Percentiles rank a stretch among this genome's conserved stretches.
Conservation (phyloP, 1,140 invertebrate genomes). For the Pantala flavescens region DNA sequence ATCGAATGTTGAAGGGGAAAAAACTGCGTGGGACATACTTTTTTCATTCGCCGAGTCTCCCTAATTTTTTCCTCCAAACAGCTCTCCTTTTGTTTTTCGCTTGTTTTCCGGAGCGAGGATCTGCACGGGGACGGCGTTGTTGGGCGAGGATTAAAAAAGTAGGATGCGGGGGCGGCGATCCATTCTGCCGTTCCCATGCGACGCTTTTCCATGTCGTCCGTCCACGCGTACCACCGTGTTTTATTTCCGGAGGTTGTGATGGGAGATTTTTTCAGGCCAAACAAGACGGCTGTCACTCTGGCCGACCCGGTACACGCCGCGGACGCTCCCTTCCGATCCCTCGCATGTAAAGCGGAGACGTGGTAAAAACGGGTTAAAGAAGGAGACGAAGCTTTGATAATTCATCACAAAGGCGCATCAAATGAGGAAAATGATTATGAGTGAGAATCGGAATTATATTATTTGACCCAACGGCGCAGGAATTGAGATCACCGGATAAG, state of each 20-base stretch:
- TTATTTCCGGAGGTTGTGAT: neutral
- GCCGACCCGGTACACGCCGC: neutral
- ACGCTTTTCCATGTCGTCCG: conserved; percentile 7
- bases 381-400: too few relatives aligned
- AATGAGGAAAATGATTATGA: too few relatives aligned
- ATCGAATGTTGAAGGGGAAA: neutral
- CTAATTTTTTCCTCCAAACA: conserved; percentile 6
- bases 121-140: neutral
- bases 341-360: too few relatives aligned
- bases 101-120: neutral
- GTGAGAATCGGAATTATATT: too few relatives aligned
- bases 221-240: neutral
- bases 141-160: neutral
- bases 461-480: too few relatives aligned
- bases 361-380: too few relatives aligned
- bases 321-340: neutral
- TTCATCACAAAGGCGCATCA: too few relatives aligned
- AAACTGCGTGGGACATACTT: neutral
- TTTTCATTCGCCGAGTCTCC: neutral
- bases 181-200: neutral
- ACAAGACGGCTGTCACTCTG: conserved; percentile 7
- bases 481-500: too few relatives aligned
- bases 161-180: neutral
- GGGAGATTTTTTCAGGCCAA: neutral
- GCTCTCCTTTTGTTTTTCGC: neutral